Base-by-base conservation (phyloP, 1,140 invertebrate genomes). In the Nasonia vitripennis region DNA sequence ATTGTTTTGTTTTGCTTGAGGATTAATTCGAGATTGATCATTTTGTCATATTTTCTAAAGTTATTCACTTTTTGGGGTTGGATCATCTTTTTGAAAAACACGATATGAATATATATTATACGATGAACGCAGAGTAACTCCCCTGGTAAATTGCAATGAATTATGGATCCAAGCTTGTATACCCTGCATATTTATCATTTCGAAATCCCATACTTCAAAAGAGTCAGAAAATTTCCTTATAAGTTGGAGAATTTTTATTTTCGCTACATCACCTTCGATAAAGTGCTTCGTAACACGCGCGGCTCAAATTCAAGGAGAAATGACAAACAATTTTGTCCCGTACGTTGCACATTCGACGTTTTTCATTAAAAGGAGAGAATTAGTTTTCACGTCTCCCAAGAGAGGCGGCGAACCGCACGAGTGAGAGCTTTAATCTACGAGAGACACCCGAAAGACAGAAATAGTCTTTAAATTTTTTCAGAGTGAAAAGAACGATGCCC, bases 391-490 rank as follows among this genome's bases (percentile, higher is more conserved):
- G 10, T 73, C 20, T 34, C 5, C 70, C 34, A 31, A 20, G 27
- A 73, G 70, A 31, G 20, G 10, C 70, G 17, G 17, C 11, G 23
- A 73, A 20, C 27, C 10, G 4, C 10, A 45, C 41, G 10, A 9
- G 70, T 34, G 70, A 73, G 27, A 73, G 70, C 55, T 62, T 62
- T n/a, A n/a, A 2, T 20, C 55, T 62, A 17, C 7, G 17, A 17
- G 20, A 62, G 17, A 62, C 4, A 62, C 37, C 37, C 4, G 14
- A 62, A 17, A 62, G 71, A 75, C 34, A 3, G 14, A 75, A 75
- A 75, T 45, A 37, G 41, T 75, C 74, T 75, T 75, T 75, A 41
- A 75, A 45, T 75, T 75, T 75, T 45, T 75, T 75, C 37, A 41
- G 12, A 14, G 41, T 11, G 2, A n/a, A 73, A 73, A 73, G 31